These are phyloP conservation scores for Hybognathus amarus DNA, from an alignment of 2,797 vertebrate species.

Conservation along the genomic window DNA sequence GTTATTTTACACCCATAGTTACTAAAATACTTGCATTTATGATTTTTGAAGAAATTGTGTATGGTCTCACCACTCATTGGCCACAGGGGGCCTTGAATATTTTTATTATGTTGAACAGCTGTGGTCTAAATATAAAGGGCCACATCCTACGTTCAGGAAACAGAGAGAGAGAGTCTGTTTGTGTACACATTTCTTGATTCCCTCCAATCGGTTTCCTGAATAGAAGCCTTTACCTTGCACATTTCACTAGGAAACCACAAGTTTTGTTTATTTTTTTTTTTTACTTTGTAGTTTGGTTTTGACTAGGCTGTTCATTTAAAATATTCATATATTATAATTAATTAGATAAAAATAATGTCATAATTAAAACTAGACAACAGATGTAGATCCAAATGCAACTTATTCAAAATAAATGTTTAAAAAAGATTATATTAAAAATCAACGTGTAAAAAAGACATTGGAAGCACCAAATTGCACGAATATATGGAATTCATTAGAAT, in stretches of 20 bases:
- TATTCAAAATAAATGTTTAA: background rate
- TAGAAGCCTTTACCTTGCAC: slow-evolving; percentile 3
- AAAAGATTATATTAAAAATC: background rate
- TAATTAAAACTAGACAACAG: background rate
- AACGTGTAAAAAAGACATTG: background rate
- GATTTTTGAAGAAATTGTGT: slow-evolving; percentile 12
- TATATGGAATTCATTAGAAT: background rate
- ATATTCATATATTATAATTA: background rate
- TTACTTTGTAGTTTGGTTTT: background rate
- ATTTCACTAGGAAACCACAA: background rate
- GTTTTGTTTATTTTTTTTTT: background rate
- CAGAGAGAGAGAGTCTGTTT: slow-evolving; percentile 60
- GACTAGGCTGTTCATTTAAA: background rate
- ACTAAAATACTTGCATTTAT: background rate
- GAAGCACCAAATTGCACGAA: background rate
- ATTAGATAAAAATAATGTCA: background rate
- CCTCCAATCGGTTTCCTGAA: slow-evolving; percentile 64
- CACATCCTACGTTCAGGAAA: slow-evolving; percentile 77
- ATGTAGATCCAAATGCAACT: background rate
- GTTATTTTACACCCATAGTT: background rate
- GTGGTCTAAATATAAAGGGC: slow-evolving; percentile 78
- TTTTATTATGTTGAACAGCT: slow-evolving; percentile 75
- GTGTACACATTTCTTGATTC: slow-evolving; percentile 55
- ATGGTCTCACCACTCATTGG: slow-evolving; percentile 52
- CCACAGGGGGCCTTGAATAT: slow-evolving; percentile 67